Evolutionary conservation across 1,140 invertebrate species (phyloP).

Genomic region (Papilio xuthus): DNA sequence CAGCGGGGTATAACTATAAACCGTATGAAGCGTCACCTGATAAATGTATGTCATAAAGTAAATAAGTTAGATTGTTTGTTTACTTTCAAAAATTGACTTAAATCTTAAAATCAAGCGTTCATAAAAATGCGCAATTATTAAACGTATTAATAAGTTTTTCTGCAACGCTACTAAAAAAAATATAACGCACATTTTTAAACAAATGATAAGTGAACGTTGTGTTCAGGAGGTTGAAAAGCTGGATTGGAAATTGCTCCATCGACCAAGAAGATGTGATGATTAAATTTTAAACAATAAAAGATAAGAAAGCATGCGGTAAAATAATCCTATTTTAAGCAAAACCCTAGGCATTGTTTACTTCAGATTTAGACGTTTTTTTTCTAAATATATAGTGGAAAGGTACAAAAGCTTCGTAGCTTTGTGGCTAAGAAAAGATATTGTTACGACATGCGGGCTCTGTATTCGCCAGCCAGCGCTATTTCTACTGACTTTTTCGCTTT

Average conservation of each 20-base stretch:
- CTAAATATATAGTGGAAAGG: not conserved
- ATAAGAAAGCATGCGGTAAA: too few species aligned
- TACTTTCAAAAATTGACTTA: not conserved
- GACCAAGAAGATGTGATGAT: too few species aligned
- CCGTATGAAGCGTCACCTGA: not conserved
- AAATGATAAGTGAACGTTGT: too few species aligned
- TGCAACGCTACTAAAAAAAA: too few species aligned
- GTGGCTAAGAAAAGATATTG: slow-evolving; percentile 5
- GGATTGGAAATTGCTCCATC: too few species aligned
- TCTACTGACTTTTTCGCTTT: slow-evolving; percentile 13
- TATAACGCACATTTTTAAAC: not conserved
- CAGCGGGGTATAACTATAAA: slow-evolving; percentile 13
- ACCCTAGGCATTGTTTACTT: not conserved
- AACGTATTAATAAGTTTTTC: too few species aligned
- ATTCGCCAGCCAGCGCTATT: not conserved
- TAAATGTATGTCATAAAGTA: not conserved
- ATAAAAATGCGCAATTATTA: not conserved
- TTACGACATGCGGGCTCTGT: slow-evolving; percentile 3
- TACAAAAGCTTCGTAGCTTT: slow-evolving; percentile 1
- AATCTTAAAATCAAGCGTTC: not conserved
- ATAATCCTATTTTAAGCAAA: not conserved
- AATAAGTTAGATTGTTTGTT: not conserved
- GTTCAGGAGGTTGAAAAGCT: too few species aligned
- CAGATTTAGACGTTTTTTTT: not conserved
- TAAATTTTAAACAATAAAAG: too few species aligned